These are phyloP conservation scores for Sminthurinus signatus DNA, from an alignment of 1,140 invertebrate genomes.

Conservation along the genomic window DNA sequence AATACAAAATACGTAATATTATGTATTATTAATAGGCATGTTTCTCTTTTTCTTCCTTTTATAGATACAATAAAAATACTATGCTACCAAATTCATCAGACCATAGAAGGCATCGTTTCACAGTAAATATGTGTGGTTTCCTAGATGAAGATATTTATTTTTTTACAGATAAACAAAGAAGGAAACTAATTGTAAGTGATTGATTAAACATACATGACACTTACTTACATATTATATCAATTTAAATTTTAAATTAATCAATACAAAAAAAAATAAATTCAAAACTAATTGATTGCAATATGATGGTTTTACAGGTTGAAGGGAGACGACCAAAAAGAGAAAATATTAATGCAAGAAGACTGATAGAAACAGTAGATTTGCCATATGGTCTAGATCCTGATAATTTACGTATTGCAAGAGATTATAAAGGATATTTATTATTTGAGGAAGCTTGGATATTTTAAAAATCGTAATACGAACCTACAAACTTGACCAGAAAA, in stretches of 20 bases:
- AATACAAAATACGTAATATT: too few species aligned
- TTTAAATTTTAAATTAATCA: too few species aligned
- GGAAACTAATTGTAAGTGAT: conserved; percentile 1
- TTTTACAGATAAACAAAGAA: background rate
- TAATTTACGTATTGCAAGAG: conserved; percentile 14
- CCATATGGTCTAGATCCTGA: conserved; percentile 3
- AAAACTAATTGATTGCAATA: too few species aligned
- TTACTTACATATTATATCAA: too few species aligned
- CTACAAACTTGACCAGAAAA: too few species aligned
- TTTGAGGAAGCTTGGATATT: conserved; percentile 28
- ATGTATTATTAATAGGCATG: background rate
- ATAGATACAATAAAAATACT: conserved; percentile 1
- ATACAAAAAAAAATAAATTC: too few species aligned
- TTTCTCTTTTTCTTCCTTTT: too few species aligned
- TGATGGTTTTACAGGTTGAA: conserved; percentile 1
- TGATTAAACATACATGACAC: too few species aligned
- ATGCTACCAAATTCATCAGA: background rate
- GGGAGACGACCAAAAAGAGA: conserved; percentile 2
- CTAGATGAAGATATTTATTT: conserved; percentile 13
- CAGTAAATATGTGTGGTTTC: background rate
- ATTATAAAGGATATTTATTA: conserved; percentile 11
- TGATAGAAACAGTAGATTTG: conserved; percentile 3
- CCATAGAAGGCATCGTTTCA: background rate
- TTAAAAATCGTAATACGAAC: too few species aligned
- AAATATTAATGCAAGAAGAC: conserved; percentile 1